Evolutionary conservation across 1,140 invertebrate species (phyloP).

Genomic region (Drosophila pallidifrons): DNA sequence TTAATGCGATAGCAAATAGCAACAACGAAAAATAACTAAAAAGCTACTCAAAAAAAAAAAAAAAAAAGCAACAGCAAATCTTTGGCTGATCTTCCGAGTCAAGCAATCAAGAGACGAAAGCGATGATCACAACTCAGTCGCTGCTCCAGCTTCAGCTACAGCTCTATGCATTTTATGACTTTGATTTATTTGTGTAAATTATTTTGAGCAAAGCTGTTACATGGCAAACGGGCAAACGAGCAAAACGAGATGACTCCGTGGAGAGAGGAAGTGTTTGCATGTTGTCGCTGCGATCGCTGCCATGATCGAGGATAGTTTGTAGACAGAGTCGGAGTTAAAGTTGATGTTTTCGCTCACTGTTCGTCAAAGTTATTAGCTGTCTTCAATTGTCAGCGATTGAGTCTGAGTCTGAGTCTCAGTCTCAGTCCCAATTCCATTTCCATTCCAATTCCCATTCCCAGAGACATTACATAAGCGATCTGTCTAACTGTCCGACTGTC

Average conservation of each 20-base stretch:
- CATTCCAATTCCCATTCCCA: slow-evolving; percentile 31
- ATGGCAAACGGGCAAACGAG: slow-evolving; percentile 60
- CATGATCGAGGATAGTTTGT: slow-evolving; percentile 25
- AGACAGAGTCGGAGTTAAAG: not conserved
- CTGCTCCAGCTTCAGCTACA: slow-evolving; percentile 39
- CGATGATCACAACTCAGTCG: slow-evolving; percentile 11
- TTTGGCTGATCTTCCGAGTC: slow-evolving; percentile 47
- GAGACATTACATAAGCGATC: slow-evolving; percentile 66
- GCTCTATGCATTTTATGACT: slow-evolving; percentile 72
- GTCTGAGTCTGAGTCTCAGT: slow-evolving; percentile 39
- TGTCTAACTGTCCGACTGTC: slow-evolving; percentile 53
- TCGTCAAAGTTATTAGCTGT: slow-evolving; percentile 76
- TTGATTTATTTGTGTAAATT: slow-evolving; percentile 82
- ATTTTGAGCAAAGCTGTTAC: slow-evolving; percentile 70
- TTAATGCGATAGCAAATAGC: slow-evolving; percentile 75
- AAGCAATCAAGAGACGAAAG: slow-evolving; percentile 11
- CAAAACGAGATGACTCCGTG: slow-evolving; percentile 25
- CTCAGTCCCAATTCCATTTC: slow-evolving; percentile 29
- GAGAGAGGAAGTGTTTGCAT: slow-evolving; percentile 72
- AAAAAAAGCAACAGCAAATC: slow-evolving; percentile 45
- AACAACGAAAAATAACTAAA: slow-evolving; percentile 39
- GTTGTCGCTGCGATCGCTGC: slow-evolving; percentile 37
- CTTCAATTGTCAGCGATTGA: slow-evolving; percentile 71
- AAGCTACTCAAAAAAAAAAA: slow-evolving; percentile 3
- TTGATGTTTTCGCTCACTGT: slow-evolving; percentile 58